Evolutionary conservation across 2,888 invertebrate genomes (phyloP), one percentile per base, ranked within the genome.

Genomic region (Rhagophthalmus giganteus): DNA sequence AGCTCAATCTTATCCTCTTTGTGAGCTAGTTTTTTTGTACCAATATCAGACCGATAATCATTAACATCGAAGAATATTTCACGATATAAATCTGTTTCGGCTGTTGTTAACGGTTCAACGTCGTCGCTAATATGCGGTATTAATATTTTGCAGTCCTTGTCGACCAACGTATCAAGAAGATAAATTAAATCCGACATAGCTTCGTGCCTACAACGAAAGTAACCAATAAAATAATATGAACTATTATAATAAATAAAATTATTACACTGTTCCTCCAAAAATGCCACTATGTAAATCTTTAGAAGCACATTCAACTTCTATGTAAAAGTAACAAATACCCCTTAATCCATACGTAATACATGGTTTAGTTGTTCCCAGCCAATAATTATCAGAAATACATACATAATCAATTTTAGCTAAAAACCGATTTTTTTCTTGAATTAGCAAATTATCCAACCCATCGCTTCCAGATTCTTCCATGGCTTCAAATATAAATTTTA

Each of bases 381-480:
- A 99, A 73, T 98, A 99, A 76, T 97, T 99, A 74, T 99, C 98
- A 12, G 96, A 96, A 69, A 99, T 97, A 73, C 97, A 97, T 9
- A 96, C 93, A 76, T 85, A 97, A 74, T 98, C 96, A 0, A 94
- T 87, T 69, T 83, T 82, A 41, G 84, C 79, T 24, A 97, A 81
- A 74, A 94, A 96, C 14, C 82, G 83, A 60, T 89, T 85, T 68
- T 88, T 88, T 59, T 81, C 78, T 0, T 80, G 72, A 60, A 78
- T 76, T 0, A 99, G 79, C 6, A 96, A 77, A 1, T 88, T 90
- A 72, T 96, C 94, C 13, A 99, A 78, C n/a, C 98, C 98, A 70
- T 90, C 90, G 51, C 96, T 97, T 3, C 97, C 97, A 53, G 89
- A 90, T 74, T 99, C 98, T 75, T 98, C 98, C 98, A 99, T 99